Conservation (phyloP, 2,888 invertebrate genomes). For the Mythimna impura region DNA sequence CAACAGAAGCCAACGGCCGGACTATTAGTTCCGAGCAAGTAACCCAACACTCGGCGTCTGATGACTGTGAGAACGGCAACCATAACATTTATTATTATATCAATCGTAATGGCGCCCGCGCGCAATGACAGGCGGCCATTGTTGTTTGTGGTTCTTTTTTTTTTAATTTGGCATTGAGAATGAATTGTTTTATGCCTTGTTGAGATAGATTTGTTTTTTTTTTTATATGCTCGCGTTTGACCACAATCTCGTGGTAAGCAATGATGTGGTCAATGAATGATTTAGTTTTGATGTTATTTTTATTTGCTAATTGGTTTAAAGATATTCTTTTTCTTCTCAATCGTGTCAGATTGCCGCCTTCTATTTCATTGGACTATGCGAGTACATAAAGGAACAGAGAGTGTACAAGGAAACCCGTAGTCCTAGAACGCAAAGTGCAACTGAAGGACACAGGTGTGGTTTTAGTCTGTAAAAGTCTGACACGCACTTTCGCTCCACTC, state of each 20-base stretch:
- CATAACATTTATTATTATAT: constrained; percentile 57
- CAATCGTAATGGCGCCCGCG: constrained; percentile 56
- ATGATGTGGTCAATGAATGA: neutral
- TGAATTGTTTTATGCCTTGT: constrained; percentile 30
- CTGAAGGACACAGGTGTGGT: too few relatives aligned
- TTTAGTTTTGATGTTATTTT: neutral
- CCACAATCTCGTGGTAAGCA: too few relatives aligned
- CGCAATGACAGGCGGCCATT: constrained; percentile 53
- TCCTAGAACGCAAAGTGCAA: too few relatives aligned
- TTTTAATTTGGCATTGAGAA: constrained; percentile 36
- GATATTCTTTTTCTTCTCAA: too few relatives aligned
- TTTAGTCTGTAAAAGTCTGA: too few relatives aligned
- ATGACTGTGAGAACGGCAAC: constrained; percentile 64
- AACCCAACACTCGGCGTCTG: constrained; percentile 58
- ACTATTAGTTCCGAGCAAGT: constrained; percentile 57
- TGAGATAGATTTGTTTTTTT: neutral
- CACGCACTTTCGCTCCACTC: too few relatives aligned
- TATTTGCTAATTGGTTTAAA: neutral
- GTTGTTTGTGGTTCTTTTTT: constrained; percentile 38
- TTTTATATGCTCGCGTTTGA: too few relatives aligned
- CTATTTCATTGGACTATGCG: too few relatives aligned
- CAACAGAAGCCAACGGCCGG: constrained; percentile 51
- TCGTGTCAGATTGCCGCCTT: too few relatives aligned
- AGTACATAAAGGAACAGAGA: too few relatives aligned
- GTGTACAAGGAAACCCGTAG: too few relatives aligned